A percentile compares a stretch with the other conserved stretches of the same genome.
Conservation (phyloP, 2,113 vertebrate genomes). For the Desmodus rotundus region DNA sequence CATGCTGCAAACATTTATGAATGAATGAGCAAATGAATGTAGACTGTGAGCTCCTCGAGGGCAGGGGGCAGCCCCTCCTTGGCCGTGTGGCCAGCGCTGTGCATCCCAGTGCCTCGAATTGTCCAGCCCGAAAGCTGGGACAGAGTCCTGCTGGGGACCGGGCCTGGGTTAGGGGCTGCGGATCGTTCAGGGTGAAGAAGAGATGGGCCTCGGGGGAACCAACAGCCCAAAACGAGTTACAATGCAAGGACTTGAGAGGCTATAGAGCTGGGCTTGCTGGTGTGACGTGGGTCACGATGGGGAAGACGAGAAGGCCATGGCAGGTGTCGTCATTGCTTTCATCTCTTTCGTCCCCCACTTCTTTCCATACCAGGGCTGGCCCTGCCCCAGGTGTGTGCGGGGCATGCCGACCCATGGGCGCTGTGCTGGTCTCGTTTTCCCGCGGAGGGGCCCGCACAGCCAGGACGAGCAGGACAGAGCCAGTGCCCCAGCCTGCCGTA, state of each 20-base stretch:
- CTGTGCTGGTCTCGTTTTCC: not conserved
- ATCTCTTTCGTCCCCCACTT: not conserved
- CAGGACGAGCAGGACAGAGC: not conserved
- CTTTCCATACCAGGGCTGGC: not conserved
- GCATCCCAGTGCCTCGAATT: not conserved
- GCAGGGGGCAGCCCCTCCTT: not conserved
- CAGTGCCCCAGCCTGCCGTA: too few species aligned
- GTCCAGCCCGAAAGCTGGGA: not conserved
- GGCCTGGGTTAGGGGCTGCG: not conserved
- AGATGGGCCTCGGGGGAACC: not conserved
- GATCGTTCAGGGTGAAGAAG: accelerated
- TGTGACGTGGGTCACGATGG: not conserved
- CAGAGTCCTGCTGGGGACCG: not conserved
- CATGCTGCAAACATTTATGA: not conserved
- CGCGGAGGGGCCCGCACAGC: not conserved
- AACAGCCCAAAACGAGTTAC: not conserved
- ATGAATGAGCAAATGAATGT: not conserved
- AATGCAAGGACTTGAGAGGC: not conserved
- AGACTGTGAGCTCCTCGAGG: not conserved
- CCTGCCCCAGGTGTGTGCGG: not conserved
- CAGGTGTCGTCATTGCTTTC: not conserved
- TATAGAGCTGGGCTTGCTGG: not conserved
- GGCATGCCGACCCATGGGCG: not conserved
- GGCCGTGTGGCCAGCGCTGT: not conserved
- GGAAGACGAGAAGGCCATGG: not conserved